Evolutionary conservation across 2,797 vertebrate genomes (phyloP), one percentile per base, ranked within the genome.

Genomic region (Acanthurus leucopareius): DNA sequence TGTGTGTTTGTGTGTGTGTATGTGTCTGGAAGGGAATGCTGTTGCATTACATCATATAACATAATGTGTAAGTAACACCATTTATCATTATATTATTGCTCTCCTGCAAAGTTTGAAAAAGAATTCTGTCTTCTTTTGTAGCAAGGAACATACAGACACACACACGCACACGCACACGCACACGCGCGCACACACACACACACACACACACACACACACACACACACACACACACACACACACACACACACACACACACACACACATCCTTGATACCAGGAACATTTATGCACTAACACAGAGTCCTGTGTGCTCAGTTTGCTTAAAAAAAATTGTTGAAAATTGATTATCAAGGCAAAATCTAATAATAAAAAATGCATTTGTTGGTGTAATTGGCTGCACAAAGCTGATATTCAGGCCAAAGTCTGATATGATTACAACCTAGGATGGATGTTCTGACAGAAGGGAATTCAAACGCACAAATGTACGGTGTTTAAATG

Each of bases 331-430:
- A 56, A 72, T 19, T 49, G 1, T 42, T 42, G 25, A 57, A 65
- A 72, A 64, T 69, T 10, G 48, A 73, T 79, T 67, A 74, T 56
- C 17, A 48, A 32, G 42, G 42, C 15, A 60, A 38, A 75, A 83
- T 63, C 38, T 42, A 51, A 80, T 64, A 56, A 80, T 62, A n/a
- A 80, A n/a, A 80, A 80, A 74, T 25, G 45, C 15, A 54, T 68
- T 49, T 48, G 38, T 11, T 60, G 19, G 10, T 22, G 45, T 48
- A 44, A n/a, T 15, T 19, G 19, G 7, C 25, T 53, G 32, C 22
- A 16, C 14, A 20, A 42, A 59, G 56, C 5, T 51, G 19, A 45
- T 15, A 62, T 22, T 20, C 53, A 10, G 13, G 60, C 16, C 17
- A 51, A 45, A 52, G 25, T 66, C 60, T 71, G 52, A 62, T 52